phyloP scores from a whole-genome alignment of 2,888 invertebrate species.

The Aelia acuminata region DNA sequence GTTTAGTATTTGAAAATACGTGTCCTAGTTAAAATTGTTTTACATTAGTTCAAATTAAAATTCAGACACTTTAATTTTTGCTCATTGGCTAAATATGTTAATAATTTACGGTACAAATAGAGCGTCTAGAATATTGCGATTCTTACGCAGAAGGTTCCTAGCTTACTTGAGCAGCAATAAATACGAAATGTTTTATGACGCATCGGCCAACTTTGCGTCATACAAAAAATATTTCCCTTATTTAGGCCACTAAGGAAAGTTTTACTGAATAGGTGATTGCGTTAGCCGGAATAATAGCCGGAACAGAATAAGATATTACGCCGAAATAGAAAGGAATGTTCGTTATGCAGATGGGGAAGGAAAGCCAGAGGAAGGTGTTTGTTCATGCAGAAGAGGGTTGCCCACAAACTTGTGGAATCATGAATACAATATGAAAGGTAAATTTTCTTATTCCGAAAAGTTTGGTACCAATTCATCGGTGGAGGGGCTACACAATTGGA shows the following conservation, averaged over 20 bases:
- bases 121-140: no score
- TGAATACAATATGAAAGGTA: slow-evolving; percentile 38
- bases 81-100: no score
- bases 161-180: no score
- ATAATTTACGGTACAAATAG: no score
- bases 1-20: no score
- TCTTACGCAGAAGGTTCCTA: no score
- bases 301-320: background rate
- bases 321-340: background rate
- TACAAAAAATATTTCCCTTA: background rate
- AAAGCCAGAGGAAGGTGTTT: background rate
- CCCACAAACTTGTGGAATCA: slow-evolving; percentile 16
- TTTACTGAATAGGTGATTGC: background rate
- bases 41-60: no score
- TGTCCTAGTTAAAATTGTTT: no score
- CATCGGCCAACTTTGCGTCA: no score
- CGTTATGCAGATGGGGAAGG: slow-evolving; percentile 14
- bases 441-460: background rate
- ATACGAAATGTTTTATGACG: no score
- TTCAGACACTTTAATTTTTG: no score
- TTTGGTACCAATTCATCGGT: background rate
- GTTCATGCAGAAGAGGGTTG: slow-evolving; percentile 8
- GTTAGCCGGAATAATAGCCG: no score
- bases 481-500: background rate
- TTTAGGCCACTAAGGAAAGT: background rate